Percentiles rank a stretch among this genome's conserved stretches.
These are phyloP conservation scores for Anguilla megastoma DNA, from an alignment of 2,797 vertebrate genomes.

Conservation along the genomic window DNA sequence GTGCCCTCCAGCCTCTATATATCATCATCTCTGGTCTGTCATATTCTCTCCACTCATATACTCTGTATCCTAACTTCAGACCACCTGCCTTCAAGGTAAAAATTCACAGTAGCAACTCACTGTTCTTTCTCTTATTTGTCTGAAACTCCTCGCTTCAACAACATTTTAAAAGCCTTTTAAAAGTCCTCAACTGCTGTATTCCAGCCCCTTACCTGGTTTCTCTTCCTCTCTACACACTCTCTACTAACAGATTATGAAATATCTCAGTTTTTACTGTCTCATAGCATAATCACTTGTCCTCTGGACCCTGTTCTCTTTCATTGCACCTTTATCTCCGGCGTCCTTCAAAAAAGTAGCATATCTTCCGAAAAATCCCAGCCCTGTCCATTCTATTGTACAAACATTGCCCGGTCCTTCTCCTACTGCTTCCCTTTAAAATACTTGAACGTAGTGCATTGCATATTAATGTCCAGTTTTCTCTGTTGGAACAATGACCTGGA, in stretches of 20 bases:
- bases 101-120: neutral
- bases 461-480: neutral
- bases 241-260: neutral
- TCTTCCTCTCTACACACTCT: neutral
- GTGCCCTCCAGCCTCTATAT: neutral
- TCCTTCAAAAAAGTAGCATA: neutral
- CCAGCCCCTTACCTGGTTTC: neutral
- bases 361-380: neutral
- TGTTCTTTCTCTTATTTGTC: neutral
- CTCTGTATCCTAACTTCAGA: neutral
- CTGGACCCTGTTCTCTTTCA: neutral
- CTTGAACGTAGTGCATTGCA: neutral
- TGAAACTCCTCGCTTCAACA: neutral
- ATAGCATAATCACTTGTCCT: neutral
- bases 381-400: neutral
- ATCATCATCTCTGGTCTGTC: neutral
- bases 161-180: neutral
- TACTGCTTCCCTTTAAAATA: neutral
- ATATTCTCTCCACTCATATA: neutral
- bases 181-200: neutral
- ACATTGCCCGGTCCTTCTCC: neutral
- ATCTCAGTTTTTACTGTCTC: neutral
- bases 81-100: neutral
- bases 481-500: neutral
- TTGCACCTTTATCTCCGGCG: neutral